phyloP scores from a whole-genome alignment of 2,113 vertebrate genomes.

The Hystrix cristata region DNA sequence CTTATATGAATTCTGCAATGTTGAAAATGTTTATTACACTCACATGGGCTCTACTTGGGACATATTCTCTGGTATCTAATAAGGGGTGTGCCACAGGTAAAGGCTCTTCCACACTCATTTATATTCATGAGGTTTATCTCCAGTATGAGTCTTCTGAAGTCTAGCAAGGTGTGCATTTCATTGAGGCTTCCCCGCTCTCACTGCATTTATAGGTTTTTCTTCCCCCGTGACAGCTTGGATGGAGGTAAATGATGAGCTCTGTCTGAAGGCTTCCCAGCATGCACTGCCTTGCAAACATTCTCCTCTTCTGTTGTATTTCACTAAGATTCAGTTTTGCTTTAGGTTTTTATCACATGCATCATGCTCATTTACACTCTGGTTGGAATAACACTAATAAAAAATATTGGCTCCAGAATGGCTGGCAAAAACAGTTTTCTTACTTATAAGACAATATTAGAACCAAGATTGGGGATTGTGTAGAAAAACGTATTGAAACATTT shows the following conservation, averaged over 20 bases:
- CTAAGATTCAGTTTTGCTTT: conserved; percentile 44
- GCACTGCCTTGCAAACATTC: conserved; percentile 14
- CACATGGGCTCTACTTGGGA: conserved; percentile 58
- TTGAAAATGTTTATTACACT: conserved; percentile 53
- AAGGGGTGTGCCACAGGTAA: conserved; percentile 37
- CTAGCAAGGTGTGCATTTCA: conserved; percentile 1
- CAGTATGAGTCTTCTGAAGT: conserved; percentile 45
- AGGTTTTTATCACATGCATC: conserved; percentile 13
- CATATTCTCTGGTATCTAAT: conserved; percentile 69
- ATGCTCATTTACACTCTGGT: conserved; percentile 22
- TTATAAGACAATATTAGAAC: conserved; percentile 11
- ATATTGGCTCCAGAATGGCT: conserved; percentile 28
- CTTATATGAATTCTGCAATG: conserved; percentile 40
- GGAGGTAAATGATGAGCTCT: conserved; percentile 3
- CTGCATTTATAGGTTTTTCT: neutral
- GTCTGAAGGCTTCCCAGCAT: conserved; percentile 26
- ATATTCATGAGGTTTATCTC: conserved; percentile 77
- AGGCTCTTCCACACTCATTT: conserved; percentile 67
- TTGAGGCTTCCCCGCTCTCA: neutral
- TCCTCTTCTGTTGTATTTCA: neutral
- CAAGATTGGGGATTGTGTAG: conserved; percentile 18
- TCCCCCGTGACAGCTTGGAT: neutral
- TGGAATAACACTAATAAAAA: conserved; percentile 58
- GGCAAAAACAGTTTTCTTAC: conserved; percentile 47
- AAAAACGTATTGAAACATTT: neutral